Evolutionary conservation across 1,140 invertebrate genomes (phyloP).

Genomic region (Drosophila sechellia): DNA sequence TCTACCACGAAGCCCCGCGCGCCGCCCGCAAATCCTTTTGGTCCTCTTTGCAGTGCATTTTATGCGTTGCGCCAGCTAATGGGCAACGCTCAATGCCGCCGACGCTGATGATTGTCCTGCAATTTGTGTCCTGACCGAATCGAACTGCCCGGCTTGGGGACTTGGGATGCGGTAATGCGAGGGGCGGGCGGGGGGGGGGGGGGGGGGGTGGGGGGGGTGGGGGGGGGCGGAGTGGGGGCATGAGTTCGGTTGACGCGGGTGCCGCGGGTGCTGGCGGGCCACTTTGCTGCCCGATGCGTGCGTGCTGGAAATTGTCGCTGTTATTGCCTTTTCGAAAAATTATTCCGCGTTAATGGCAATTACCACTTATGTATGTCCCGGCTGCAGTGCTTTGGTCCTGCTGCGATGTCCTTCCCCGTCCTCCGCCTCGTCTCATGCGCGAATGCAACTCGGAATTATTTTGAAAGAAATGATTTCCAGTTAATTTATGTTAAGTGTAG

Average conservation of each 20-base stretch:
- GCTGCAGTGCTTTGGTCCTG: conserved; percentile 20
- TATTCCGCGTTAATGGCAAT: conserved; percentile 82
- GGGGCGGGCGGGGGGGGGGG: no score
- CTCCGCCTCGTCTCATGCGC: conserved; percentile 16
- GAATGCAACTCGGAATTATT: conserved; percentile 71
- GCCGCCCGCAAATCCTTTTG: conserved; percentile 46
- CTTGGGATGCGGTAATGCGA: conserved; percentile 4
- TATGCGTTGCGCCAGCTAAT: conserved; percentile 62
- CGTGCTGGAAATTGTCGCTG: conserved; percentile 74
- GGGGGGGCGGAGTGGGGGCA: background rate
- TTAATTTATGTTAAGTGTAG: conserved; percentile 81
- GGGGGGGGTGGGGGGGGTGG: no score
- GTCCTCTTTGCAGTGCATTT: conserved; percentile 72
- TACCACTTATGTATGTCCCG: conserved; percentile 75
- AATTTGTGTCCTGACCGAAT: conserved; percentile 67
- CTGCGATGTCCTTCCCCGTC: conserved; percentile 12
- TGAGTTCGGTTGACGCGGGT: no score
- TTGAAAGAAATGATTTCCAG: conserved; percentile 76
- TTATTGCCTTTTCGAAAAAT: conserved; percentile 79
- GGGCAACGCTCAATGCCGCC: conserved; percentile 32
- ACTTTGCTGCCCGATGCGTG: conserved; percentile 38
- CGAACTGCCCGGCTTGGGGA: conserved; percentile 16
- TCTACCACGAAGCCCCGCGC: no score
- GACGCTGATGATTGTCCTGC: conserved; percentile 72
- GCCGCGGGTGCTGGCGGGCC: background rate